Base-by-base conservation (phyloP, 2,797 vertebrate genomes). In the Craterocephalus amniculus region DNA sequence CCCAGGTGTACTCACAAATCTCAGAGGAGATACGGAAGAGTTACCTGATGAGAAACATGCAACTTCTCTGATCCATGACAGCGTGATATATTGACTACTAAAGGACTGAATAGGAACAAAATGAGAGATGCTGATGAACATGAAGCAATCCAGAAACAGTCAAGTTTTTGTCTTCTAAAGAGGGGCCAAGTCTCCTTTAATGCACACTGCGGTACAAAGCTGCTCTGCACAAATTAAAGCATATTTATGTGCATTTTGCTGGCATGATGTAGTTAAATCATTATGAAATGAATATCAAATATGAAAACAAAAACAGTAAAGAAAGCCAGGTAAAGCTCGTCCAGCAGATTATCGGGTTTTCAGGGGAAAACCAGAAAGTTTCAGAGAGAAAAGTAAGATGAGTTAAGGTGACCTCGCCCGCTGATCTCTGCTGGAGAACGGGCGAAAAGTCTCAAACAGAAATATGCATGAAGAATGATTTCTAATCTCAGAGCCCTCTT, bases 401-500 rank as follows among this genome's bases (percentile, higher is more conserved):
- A 60, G 13, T 58, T 26, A 67, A 38, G 32, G 36, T 31, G 70
- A 80, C 61, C 67, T 74, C 32, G 64, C 68, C 70, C 43, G 2
- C 54, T 54, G 35, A 48, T 76, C 48, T 43, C 0, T 14, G 45
- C 61, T 26, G 5, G 49, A 52, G 9, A 38, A 65, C 20, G 35
- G 31, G 34, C 22, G 10, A 64, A 63, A 57, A 40, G 56, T 76
- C 68, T n/a, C 54, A 67, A 68, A 81, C 61, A 77, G 79, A 83
- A 75, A 78, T 81, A 83, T 77, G 82, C 75, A 83, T 72, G 70
- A 83, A 63, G 75, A 80, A 74, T 66, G 83, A 88, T 64, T 32
- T 48, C 62, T 54, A 2, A 63, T 79, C 74, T 72, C 67, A 24
- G 51, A 45, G 77, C 62, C 26, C 58, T 61, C 67, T 45, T 45